phyloP scores from a whole-genome alignment of 2,888 invertebrate genomes.

The Plusia festucae region DNA sequence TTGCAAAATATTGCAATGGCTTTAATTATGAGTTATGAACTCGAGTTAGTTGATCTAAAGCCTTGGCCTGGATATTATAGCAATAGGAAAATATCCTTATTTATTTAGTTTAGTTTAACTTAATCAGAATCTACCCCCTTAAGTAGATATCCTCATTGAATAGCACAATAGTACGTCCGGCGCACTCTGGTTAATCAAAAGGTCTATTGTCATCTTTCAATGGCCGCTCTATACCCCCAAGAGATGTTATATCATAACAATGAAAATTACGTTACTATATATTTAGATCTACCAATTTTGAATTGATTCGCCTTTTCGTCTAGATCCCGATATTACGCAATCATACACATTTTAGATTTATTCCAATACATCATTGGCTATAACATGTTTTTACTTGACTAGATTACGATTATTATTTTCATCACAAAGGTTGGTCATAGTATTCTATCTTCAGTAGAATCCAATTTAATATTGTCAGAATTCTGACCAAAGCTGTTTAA shows the following conservation, averaged over 20 bases:
- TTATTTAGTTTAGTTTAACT: neutral
- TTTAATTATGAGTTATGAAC: conserved; percentile 34
- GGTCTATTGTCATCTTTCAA: neutral
- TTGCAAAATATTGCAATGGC: conserved; percentile 48
- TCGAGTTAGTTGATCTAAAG: conserved; percentile 19
- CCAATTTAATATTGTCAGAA: neutral
- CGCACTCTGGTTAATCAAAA: conserved; percentile 4
- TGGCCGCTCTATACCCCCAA: neutral
- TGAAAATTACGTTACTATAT: too few relatives aligned
- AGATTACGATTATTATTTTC: too few relatives aligned
- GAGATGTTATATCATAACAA: too few relatives aligned
- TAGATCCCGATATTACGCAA: neutral
- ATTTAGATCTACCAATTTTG: neutral
- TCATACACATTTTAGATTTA: neutral
- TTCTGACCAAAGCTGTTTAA: neutral
- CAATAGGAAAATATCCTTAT: conserved; percentile 21
- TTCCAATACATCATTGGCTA: neutral
- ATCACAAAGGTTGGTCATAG: neutral
- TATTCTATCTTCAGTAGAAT: neutral
- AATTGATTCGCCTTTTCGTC: neutral
- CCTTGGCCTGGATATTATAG: conserved; percentile 11
- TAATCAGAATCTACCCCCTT: neutral
- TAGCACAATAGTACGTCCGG: neutral
- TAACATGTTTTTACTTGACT: too few relatives aligned
- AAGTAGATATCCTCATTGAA: neutral